phyloP scores from a whole-genome alignment of 2,113 vertebrate genomes.

The Ovibos moschatus region DNA sequence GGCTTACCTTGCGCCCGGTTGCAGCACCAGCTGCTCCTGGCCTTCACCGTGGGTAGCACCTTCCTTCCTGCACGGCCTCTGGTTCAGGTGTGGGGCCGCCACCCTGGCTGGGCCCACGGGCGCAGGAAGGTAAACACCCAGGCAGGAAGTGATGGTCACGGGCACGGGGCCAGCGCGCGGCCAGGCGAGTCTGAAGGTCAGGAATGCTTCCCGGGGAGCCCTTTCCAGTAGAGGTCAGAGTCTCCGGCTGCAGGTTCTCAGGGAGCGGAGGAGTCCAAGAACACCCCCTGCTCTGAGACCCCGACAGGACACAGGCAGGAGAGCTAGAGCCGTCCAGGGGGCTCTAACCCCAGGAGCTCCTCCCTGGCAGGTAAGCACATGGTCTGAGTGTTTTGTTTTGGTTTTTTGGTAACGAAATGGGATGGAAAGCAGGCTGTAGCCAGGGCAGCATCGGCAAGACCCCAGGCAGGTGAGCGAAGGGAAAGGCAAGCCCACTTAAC shows the following conservation, averaged over 20 bases:
- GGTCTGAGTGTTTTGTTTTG: not conserved
- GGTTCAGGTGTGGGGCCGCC: not conserved
- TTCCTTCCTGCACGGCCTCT: not conserved
- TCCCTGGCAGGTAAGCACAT: slow-evolving; percentile 74
- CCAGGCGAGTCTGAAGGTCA: slow-evolving; percentile 69
- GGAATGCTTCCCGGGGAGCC: not conserved
- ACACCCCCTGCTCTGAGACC: not conserved
- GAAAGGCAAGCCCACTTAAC: accelerated
- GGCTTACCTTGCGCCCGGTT: not conserved
- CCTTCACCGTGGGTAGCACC: not conserved
- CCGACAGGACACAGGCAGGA: not conserved
- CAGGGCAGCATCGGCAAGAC: not conserved
- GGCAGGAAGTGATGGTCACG: not conserved
- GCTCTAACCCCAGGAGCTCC: not conserved
- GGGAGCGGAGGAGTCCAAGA: not conserved
- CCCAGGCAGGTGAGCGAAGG: not conserved
- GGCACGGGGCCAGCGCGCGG: slow-evolving; percentile 16
- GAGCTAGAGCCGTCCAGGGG: not conserved
- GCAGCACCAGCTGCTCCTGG: not conserved
- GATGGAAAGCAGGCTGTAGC: not conserved
- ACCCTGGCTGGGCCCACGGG: not conserved
- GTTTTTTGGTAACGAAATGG: not conserved
- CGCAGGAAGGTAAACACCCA: slow-evolving; percentile 43
- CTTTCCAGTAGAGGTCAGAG: not conserved
- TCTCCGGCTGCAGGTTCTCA: not conserved